Evolutionary conservation across 2,113 vertebrate species (phyloP).

Genomic region (Oriolus oriolus): DNA sequence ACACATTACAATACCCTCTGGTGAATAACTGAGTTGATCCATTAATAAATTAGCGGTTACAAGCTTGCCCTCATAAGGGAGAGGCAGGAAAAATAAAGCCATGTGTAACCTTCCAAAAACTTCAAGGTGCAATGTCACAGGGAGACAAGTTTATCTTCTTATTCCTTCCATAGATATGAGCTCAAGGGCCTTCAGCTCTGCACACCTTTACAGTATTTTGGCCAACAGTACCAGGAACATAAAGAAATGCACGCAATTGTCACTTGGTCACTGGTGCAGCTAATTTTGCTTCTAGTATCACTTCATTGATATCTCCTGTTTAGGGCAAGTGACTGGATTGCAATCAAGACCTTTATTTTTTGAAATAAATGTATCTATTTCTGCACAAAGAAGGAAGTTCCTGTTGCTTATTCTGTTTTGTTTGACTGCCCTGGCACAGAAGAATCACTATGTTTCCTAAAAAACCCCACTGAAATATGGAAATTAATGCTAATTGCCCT

Average conservation of each 20-base stretch:
- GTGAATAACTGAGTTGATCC: background rate
- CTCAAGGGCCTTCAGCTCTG: background rate
- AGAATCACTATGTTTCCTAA: background rate
- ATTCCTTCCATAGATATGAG: background rate
- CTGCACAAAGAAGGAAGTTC: background rate
- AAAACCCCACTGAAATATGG: background rate
- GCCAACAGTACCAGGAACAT: background rate
- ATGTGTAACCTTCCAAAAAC: background rate
- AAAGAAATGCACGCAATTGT: background rate
- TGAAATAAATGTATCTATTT: background rate
- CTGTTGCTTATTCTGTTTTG: background rate
- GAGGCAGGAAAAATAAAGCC: background rate
- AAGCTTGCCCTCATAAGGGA: background rate
- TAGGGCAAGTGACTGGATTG: background rate
- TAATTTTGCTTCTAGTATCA: background rate
- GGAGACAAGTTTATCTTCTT: background rate
- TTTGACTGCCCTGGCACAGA: background rate
- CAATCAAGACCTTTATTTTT: background rate
- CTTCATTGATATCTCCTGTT: background rate
- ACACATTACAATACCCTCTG: background rate
- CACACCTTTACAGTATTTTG: background rate
- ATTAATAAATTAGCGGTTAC: background rate
- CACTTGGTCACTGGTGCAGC: background rate
- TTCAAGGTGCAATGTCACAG: background rate
- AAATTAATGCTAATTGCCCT: background rate